Percentiles rank a stretch among this genome's conserved stretches.
These are phyloP conservation scores for Chloroclystis v-ata DNA, from an alignment of 2,888 invertebrate genomes.

Conservation along the genomic window DNA sequence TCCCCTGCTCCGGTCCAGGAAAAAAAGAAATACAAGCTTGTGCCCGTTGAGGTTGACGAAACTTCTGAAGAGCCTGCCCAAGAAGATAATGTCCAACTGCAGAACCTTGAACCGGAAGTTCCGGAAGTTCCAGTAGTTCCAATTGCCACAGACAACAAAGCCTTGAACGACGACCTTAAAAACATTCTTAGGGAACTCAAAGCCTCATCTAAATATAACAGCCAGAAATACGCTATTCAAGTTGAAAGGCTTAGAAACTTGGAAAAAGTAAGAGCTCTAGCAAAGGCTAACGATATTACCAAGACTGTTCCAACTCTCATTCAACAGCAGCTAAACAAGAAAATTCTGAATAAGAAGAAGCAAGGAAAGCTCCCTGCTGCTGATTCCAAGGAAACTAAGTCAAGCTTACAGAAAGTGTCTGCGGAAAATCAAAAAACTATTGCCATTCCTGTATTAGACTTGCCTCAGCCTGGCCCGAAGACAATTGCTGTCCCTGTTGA, in stretches of 20 bases:
- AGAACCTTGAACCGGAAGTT: constrained; percentile 15
- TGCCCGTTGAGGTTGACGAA: constrained; percentile 26
- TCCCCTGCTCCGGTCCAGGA: constrained; percentile 4
- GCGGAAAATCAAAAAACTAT: constrained; percentile 41
- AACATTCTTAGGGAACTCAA: constrained; percentile 36
- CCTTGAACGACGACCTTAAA: constrained; percentile 30
- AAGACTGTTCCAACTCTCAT: constrained; percentile 38
- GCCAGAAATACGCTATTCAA: constrained; percentile 42
- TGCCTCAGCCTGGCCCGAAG: constrained; percentile 31
- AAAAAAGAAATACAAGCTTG: constrained; percentile 18
- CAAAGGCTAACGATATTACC: constrained; percentile 43
- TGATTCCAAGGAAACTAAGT: constrained; percentile 2
- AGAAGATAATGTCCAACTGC: constrained; percentile 21
- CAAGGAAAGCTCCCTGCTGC: constrained; percentile 29
- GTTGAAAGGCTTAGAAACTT: constrained; percentile 44
- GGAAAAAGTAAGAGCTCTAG: constrained; percentile 44
- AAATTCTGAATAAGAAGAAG: constrained; percentile 37
- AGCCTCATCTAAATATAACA: constrained; percentile 48
- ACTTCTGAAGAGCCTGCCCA: constrained; percentile 9
- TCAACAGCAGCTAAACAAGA: constrained; percentile 40
- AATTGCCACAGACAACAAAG: constrained; percentile 29
- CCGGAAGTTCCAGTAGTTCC: too few relatives aligned
- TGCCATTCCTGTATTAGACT: constrained; percentile 35
- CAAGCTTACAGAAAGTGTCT: constrained; percentile 19
- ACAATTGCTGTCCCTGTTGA: constrained; percentile 37